phyloP scores from a whole-genome alignment of 1,140 invertebrate genomes.

The Drosophila busckii region DNA sequence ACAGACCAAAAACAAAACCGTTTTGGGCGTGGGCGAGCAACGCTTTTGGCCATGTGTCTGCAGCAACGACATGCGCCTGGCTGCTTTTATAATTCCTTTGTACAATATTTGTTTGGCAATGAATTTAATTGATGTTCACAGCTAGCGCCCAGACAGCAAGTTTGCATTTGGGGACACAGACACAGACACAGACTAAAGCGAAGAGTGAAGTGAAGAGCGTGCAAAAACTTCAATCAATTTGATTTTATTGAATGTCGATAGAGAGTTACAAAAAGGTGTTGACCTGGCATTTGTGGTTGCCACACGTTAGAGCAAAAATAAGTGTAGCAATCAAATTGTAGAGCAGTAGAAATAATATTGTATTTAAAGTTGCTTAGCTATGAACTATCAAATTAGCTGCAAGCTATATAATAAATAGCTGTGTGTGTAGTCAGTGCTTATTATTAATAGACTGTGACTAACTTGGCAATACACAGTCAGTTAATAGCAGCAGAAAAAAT shows the following conservation, averaged over 20 bases:
- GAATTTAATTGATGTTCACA: slow-evolving; percentile 64
- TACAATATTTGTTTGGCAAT: slow-evolving; percentile 63
- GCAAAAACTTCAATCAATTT: slow-evolving; percentile 51
- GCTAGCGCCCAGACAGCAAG: slow-evolving; percentile 16
- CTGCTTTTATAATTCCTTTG: slow-evolving; percentile 63
- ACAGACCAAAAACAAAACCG: slow-evolving; percentile 44
- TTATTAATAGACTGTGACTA: slow-evolving; percentile 37
- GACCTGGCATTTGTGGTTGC: slow-evolving; percentile 40
- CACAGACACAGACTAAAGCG: background rate
- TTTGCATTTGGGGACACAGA: background rate
- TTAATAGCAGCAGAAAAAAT: slow-evolving; percentile 10
- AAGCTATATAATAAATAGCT: background rate
- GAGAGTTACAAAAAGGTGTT: slow-evolving; percentile 39
- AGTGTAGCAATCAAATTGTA: too few relatives aligned
- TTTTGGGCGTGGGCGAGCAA: background rate
- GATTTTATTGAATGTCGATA: slow-evolving; percentile 41
- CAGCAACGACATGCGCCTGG: slow-evolving; percentile 31
- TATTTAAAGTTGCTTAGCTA: slow-evolving; percentile 1
- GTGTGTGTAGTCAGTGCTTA: slow-evolving; percentile 3
- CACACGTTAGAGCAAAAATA: slow-evolving; percentile 15
- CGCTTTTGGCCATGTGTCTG: slow-evolving; percentile 40
- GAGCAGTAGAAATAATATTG: too few relatives aligned
- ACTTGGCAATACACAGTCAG: background rate
- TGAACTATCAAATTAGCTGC: slow-evolving; percentile 1
- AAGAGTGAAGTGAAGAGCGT: slow-evolving; percentile 7